Evolutionary conservation across 2,113 vertebrate genomes (phyloP), one percentile per base, ranked within the genome.

Genomic region (Hassar affinis): DNA sequence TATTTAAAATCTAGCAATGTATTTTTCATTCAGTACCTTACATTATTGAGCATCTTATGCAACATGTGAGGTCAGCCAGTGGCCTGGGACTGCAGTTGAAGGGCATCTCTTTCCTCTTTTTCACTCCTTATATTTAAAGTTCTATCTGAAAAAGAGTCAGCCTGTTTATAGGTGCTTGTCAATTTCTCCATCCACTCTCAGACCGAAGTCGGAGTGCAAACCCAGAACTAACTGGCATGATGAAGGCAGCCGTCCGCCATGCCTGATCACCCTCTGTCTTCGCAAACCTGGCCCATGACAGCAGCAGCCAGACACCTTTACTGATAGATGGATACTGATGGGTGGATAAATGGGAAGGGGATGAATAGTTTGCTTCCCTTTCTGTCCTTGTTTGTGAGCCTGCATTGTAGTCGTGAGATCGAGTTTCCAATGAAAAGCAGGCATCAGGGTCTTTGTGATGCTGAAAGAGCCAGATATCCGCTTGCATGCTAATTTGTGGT

Each of bases 21-120:
- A 92, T 94, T 91, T 93, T 94, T 93, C 61, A 93, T 92, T 82
- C 66, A 5, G 1, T 76, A 15, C 78, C 59, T 90, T 94, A 52
- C 92, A 94, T 94, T 94, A 94, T 94, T 93, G 76, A 94, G 88
- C 80, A 64, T 79, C 91, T 94, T 94, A 94, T n/a, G 90, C 93
- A 95, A 93, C 87, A 59, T 61, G 71, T 84, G 80, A 89, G 79
- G 87, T 89, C 88, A 91, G 88, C 69, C 88, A 88, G 62, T 79
- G 89, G 88, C 89, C 78, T 51, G 69, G 88, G 88, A 86, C 75
- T 84, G 42, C 78, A 30, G 51, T 54, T 9, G 27, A 38, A 74
- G 72, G 59, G 52, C 38, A 30, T 42, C 57, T 52, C n/a, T 52
- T 59, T 30, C 18, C 2, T 78, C 76, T 69, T 64, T 77, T 42